Percentiles rank a stretch among this genome's conserved stretches.
Conservation (phyloP, 2,888 invertebrate species). For the Ormyrus thymus region DNA sequence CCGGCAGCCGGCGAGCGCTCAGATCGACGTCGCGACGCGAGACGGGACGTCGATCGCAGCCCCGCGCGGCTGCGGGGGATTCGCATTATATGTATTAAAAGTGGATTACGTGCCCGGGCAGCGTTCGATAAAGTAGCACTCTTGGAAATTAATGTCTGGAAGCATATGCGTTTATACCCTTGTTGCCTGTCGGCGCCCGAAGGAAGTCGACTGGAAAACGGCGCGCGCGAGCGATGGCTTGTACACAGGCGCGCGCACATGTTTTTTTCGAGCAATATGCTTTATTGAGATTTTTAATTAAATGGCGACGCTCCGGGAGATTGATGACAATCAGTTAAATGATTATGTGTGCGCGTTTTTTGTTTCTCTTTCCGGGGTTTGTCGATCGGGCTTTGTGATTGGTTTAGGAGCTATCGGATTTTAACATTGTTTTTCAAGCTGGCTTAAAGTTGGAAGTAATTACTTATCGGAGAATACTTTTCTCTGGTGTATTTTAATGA, state of each 20-base stretch:
- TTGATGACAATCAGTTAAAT: slow-evolving; percentile 54
- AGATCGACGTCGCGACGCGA: slow-evolving; percentile 13
- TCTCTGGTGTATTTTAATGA: too few species aligned
- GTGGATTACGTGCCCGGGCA: slow-evolving; percentile 56
- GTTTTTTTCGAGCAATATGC: neutral
- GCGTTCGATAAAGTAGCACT: slow-evolving; percentile 56
- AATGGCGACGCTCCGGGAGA: slow-evolving; percentile 40
- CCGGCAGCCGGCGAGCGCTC: neutral
- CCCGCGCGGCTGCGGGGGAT: slow-evolving; percentile 36
- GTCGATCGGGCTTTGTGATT: neutral
- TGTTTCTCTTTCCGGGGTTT: neutral
- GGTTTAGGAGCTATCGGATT: neutral
- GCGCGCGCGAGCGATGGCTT: slow-evolving; percentile 1
- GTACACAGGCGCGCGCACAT: neutral
- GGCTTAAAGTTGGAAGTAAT: too few species aligned
- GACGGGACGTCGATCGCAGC: neutral
- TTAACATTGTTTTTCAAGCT: too few species aligned
- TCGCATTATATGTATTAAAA: slow-evolving; percentile 48
- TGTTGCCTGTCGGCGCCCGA: neutral
- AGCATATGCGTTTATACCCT: slow-evolving; percentile 38
- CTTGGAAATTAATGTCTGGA: slow-evolving; percentile 55
- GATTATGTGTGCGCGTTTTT: neutral
- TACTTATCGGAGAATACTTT: too few species aligned
- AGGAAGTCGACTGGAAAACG: slow-evolving; percentile 26
- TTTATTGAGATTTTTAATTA: slow-evolving; percentile 46